Evolutionary conservation across 2,888 invertebrate genomes (phyloP), one percentile per base, ranked within the genome.

Genomic region (Plebejus melissa): DNA sequence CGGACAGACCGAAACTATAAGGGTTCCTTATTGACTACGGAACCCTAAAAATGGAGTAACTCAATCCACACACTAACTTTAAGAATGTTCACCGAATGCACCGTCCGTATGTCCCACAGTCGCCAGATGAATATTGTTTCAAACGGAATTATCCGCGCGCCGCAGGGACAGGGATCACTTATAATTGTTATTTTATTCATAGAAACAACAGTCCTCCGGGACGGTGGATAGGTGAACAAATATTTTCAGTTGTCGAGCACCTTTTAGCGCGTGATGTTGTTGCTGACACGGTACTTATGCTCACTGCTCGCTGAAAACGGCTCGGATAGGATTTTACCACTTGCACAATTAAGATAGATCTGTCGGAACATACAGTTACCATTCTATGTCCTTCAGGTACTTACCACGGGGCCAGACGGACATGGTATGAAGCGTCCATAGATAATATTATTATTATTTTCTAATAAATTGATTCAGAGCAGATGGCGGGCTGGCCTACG

Each of bases 141-240:
- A 92, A 92, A 91, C 89, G 90, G 91, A 92, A 93, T 93, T 90
- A 93, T 87, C 88, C 90, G 90, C 93, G 91, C 90, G 84, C 87
- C 83, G 81, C 83, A 85, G 89, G 87, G 88, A 83, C 83, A 84
- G 85, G 86, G 90, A 91, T 90, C 91, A 93, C 92, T 92, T 93
- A 93, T 93, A 93, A 94, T 94, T 93, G 94, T 94, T 94, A 94
- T 94, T 94, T 94, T 94, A 94, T 94, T 94, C 94, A 94, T 94
- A 93, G 94, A 90, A 93, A 93, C 87, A 91, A 90, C 89, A 90
- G 86, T 89, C 92, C 91, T 86, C 77, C 78, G 89, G 89, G 91
- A 86, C 83, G 79, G 77, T 81, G 85, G 87, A 89, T 90, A 90
- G 90, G 90, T 88, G 90, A 84, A 84, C 91, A 91, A 93, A 93